Conservation (phyloP, 2,888 invertebrate species). For the Andrena bicolor region DNA sequence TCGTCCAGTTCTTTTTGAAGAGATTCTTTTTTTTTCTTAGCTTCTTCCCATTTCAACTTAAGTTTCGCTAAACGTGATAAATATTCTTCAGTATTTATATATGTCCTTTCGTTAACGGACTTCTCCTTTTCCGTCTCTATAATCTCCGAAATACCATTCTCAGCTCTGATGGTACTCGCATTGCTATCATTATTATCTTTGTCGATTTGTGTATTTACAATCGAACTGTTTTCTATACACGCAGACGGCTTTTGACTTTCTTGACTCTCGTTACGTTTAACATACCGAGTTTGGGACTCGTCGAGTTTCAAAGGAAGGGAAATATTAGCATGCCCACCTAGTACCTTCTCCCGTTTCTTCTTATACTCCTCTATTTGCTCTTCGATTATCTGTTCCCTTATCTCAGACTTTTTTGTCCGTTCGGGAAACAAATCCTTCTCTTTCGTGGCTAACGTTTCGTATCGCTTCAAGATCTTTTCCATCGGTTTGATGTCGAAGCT, state of each 20-base stretch:
- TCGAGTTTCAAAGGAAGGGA: constrained; percentile 62
- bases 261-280: constrained; percentile 48
- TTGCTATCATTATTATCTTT: constrained; percentile 48
- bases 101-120: constrained; percentile 44
- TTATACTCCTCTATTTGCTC: constrained; percentile 84
- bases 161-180: constrained; percentile 21
- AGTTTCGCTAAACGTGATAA: constrained; percentile 71
- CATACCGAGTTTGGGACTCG: constrained; percentile 62
- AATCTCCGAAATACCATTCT: constrained; percentile 40
- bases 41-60: constrained; percentile 77
- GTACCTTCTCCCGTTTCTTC: constrained; percentile 80
- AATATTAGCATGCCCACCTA: constrained; percentile 72
- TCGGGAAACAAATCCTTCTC: constrained; percentile 76
- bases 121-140: constrained; percentile 40
- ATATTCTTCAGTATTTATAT: constrained; percentile 71
- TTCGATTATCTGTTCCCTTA: constrained; percentile 80
- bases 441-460: constrained; percentile 70
- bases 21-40: constrained; percentile 75
- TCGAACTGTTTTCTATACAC: constrained; percentile 18
- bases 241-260: constrained; percentile 41
- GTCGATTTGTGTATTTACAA: constrained; percentile 24
- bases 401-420: constrained; percentile 73
- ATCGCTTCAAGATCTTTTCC: constrained; percentile 74
- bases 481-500: constrained; percentile 72
- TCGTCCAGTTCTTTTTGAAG: constrained; percentile 73